Evolutionary conservation across 2,888 invertebrate genomes (phyloP), one percentile per base, ranked within the genome.

Genomic region (Hyalella azteca): DNA sequence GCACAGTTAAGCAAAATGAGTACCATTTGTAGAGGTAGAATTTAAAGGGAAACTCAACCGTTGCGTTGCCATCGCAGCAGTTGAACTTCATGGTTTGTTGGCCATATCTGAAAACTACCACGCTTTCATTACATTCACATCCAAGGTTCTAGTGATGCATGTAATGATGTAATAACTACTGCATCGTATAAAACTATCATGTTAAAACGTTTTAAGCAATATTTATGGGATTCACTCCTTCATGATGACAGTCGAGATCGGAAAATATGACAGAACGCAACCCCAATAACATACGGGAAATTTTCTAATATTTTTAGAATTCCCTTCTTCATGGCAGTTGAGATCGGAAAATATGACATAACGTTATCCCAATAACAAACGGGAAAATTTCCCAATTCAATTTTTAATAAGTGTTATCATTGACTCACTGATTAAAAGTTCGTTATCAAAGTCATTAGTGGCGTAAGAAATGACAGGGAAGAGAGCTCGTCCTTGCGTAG

Each of bases 1-100:
- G 26, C 39, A 77, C 39, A 9, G 80, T 48, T 22, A 80, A 15
- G 49, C 80, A 80, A 22, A 80, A 9, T 2, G 66, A 66, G n/a
- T 60, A 9, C 80, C 80, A 80, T 26, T 60, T 40, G 36, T 60
- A 32, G 22, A 80, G 36, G 2, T 11, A 13, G 11, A 80, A 15
- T n/a, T 19, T 9, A n/a, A 75, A 15, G 4, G 7, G 5, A 3
- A 75, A 5, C 4, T 79, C 45, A 1, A 75, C n/a, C 13, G n/a
- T 22, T 59, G 39, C 22, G 4, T 15, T n/a, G 13, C 59, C 59
- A 19, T 59, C 15, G 39, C 79, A 79, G 41, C 79, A 79, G 11
- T 3, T 7, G n/a, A 76, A 39, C 41, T 54, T 59, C n/a, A 79
- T 5, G 3, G 32, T n/a, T 26, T 76, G 59, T 13, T 79, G 9